Percentiles rank a stretch among this genome's conserved stretches.
Evolutionary conservation across 2,113 vertebrate genomes (phyloP).

Genomic region (Apteryx owenii): DNA sequence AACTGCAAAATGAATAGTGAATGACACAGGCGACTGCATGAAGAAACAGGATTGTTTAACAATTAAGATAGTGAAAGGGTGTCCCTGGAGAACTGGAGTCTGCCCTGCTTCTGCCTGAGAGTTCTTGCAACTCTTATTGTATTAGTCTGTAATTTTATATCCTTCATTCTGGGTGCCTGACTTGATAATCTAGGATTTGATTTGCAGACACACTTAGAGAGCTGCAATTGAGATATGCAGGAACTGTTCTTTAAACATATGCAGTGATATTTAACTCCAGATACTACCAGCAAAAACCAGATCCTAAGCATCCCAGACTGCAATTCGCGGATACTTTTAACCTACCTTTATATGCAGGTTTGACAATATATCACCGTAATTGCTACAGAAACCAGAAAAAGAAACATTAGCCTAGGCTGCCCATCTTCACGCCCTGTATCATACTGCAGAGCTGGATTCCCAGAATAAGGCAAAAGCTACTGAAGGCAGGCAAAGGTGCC

Average conservation of each 20-base stretch:
- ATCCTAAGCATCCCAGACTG: neutral
- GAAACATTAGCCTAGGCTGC: fast-evolving
- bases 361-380: neutral
- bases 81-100: neutral
- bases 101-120: neutral
- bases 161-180: neutral
- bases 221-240: neutral
- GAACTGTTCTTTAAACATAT: neutral
- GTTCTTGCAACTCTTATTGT: neutral
- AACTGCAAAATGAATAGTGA: conserved; percentile 1
- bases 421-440: neutral
- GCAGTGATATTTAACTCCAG: neutral
- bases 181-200: neutral
- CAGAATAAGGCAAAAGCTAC: fast-evolving
- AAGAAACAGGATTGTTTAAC: conserved; percentile 2
- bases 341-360: neutral
- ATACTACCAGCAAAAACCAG: neutral
- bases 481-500: neutral
- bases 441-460: neutral
- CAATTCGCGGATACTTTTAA: neutral
- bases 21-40: neutral
- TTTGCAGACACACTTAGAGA: neutral
- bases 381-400: neutral
- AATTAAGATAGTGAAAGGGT: neutral
- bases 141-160: neutral